Conservation (phyloP, 2,888 invertebrate species). For the Lycophotia porphyrea region DNA sequence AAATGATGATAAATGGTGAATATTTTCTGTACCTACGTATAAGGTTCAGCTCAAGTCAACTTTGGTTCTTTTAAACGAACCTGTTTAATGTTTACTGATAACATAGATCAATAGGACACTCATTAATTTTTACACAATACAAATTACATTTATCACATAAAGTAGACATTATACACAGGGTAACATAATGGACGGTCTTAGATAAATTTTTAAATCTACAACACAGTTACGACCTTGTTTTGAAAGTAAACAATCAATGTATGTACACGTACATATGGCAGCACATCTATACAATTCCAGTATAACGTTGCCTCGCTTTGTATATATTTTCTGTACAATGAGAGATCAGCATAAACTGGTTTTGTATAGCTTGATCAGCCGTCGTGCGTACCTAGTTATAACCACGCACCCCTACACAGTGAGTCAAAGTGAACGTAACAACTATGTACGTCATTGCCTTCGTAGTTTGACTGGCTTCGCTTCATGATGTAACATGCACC, state of each 20-base stretch:
- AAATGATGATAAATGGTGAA: not conserved
- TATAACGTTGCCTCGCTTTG: too few relatives aligned
- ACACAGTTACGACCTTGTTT: not conserved
- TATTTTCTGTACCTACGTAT: too few relatives aligned
- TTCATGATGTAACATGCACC: conserved; percentile 29
- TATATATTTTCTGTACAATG: too few relatives aligned
- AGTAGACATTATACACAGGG: not conserved
- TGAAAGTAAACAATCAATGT: not conserved
- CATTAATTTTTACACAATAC: not conserved
- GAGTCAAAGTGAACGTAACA: conserved; percentile 28
- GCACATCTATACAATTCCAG: too few relatives aligned
- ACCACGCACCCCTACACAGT: not conserved
- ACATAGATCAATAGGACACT: not conserved
- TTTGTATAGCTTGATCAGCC: too few relatives aligned
- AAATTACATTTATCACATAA: not conserved
- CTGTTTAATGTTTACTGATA: not conserved
- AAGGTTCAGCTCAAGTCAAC: not conserved
- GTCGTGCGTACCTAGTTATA: not conserved
- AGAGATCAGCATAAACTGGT: too few relatives aligned
- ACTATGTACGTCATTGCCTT: conserved; percentile 38
- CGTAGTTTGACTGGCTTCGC: not conserved
- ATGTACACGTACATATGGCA: too few relatives aligned
- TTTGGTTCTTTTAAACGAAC: not conserved
- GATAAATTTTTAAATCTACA: not conserved
- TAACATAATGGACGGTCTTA: not conserved